Conservation (phyloP, 1,140 invertebrate genomes). For the Cherax destructor region DNA sequence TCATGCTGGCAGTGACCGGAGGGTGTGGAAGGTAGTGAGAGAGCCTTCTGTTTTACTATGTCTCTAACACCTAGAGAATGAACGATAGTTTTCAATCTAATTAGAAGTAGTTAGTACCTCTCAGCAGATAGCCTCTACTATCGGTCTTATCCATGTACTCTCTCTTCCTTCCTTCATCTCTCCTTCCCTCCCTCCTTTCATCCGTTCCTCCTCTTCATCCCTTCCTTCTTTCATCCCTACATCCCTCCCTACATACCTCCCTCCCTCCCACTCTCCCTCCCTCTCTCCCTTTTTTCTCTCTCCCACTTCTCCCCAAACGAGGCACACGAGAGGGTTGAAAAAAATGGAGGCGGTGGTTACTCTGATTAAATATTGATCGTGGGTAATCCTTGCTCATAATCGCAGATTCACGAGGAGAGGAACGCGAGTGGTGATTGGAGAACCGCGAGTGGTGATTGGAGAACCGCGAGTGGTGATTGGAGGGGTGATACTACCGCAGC, state of each 20-base stretch:
- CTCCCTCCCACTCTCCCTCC: background rate
- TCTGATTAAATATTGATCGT: conserved; percentile 49
- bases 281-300: too few species aligned
- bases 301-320: background rate
- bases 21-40: too few species aligned
- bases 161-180: too few species aligned
- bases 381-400: conserved; percentile 31
- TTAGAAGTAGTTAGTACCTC: too few species aligned
- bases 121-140: too few species aligned
- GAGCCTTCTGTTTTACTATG: too few species aligned
- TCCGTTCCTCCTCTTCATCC: background rate
- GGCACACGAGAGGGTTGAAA: background rate
- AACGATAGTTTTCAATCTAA: too few species aligned
- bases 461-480: background rate
- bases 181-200: too few species aligned
- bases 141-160: too few species aligned
- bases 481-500: background rate
- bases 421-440: too few species aligned
- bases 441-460: background rate
- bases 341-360: background rate
- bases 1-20: too few species aligned
- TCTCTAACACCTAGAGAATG: too few species aligned
- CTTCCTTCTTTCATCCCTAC: background rate
- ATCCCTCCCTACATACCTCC: background rate
- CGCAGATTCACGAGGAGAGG: background rate